Conservation (phyloP, 2,797 vertebrate species). For the Eulemur rubriventer region DNA sequence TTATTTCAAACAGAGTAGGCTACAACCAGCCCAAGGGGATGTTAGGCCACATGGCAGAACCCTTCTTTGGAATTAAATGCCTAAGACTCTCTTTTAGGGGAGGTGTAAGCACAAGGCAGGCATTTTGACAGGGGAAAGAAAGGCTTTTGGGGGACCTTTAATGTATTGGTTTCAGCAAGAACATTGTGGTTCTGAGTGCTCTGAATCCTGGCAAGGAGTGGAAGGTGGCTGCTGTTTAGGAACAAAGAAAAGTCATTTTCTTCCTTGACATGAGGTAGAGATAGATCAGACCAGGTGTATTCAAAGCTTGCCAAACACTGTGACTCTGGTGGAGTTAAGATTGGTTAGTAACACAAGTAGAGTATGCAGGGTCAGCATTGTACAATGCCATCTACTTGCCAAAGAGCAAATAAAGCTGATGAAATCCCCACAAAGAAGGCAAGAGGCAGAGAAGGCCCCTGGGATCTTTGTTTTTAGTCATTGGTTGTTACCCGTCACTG, state of each 20-base stretch:
- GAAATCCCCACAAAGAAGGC: neutral
- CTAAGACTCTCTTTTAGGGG: neutral
- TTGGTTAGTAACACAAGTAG: neutral
- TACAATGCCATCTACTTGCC: neutral
- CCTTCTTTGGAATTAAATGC: neutral
- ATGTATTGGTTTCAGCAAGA: neutral
- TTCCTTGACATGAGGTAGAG: neutral
- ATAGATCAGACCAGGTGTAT: neutral
- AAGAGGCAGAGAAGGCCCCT: neutral
- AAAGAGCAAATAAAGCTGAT: neutral
- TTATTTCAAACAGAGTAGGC: neutral
- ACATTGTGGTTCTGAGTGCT: neutral
- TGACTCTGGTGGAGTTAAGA: neutral
- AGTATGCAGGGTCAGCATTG: rapidly evolving
- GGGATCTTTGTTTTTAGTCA: neutral
- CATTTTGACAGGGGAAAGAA: neutral
- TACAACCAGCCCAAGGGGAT: neutral
- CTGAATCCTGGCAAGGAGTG: neutral
- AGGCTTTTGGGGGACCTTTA: neutral
- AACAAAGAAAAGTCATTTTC: conserved; percentile 37
- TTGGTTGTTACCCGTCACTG: neutral
- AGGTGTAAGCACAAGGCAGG: neutral
- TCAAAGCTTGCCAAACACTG: neutral
- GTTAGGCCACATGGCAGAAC: neutral
- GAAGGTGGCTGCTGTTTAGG: neutral